These are phyloP conservation scores for Parnassius glacialis DNA, from an alignment of 2,888 invertebrate genomes.

Conservation along the genomic window DNA sequence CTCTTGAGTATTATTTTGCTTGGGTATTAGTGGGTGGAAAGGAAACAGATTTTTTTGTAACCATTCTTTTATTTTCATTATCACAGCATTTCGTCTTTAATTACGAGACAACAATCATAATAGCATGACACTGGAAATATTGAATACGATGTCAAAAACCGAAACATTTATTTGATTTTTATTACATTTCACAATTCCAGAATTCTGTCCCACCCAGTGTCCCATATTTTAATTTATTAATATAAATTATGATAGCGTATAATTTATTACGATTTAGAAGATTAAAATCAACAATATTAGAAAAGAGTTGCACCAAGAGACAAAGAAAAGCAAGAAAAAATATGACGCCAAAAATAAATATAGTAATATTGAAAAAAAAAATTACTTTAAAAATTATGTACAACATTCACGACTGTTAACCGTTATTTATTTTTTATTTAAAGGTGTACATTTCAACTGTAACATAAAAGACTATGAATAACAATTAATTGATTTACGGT, in stretches of 20 bases:
- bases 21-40: constrained; percentile 68
- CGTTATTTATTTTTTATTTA: neutral
- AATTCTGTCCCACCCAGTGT: neutral
- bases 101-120: constrained; percentile 24
- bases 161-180: neutral
- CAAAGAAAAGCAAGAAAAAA: too few species aligned
- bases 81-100: constrained; percentile 50
- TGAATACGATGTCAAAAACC: constrained; percentile 20
- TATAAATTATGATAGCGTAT: neutral
- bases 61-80: constrained; percentile 69
- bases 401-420: neutral
- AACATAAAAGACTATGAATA: neutral
- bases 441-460: constrained; percentile 11
- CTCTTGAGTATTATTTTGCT: constrained; percentile 14
- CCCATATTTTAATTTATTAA: constrained; percentile 8
- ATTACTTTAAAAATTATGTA: constrained; percentile 3
- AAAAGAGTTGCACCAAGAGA: neutral
- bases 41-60: constrained; percentile 73
- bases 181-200: constrained; percentile 14
- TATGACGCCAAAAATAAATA: too few species aligned
- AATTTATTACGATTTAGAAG: neutral
- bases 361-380: neutral
- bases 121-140: constrained; percentile 1
- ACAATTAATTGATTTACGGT: neutral
- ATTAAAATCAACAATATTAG: constrained; percentile 2